phyloP scores from a whole-genome alignment of 2,888 invertebrate species.

The Lycia hirtaria region DNA sequence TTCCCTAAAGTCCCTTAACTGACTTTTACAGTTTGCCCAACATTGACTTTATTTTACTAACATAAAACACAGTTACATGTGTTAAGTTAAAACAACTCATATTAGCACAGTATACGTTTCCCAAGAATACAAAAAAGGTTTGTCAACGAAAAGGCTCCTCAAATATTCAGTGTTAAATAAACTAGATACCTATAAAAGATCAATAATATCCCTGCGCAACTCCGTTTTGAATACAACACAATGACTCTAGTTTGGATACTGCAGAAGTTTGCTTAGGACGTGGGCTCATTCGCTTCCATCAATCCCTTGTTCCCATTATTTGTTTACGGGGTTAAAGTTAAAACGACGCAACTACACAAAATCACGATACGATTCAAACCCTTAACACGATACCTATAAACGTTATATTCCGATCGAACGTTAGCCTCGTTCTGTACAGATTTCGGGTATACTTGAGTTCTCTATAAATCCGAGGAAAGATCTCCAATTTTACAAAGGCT shows the following conservation, averaged over 20 bases:
- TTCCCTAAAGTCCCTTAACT: no score
- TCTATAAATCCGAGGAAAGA: slow-evolving; percentile 58
- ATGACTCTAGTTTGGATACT: slow-evolving; percentile 64
- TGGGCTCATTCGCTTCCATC: slow-evolving; percentile 66
- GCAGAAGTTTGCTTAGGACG: slow-evolving; percentile 77
- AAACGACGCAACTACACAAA: slow-evolving; percentile 56
- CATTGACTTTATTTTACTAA: no score
- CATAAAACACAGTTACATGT: no score
- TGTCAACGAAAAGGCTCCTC: slow-evolving; percentile 30
- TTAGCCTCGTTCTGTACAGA: slow-evolving; percentile 47
- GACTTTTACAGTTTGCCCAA: no score
- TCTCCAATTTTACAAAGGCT: slow-evolving; percentile 58
- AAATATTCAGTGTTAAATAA: slow-evolving; percentile 53
- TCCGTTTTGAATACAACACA: slow-evolving; percentile 64
- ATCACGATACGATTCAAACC: slow-evolving; percentile 50
- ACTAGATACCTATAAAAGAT: slow-evolving; percentile 50
- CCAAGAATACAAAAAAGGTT: neutral
- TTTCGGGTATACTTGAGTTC: slow-evolving; percentile 56
- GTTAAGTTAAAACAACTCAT: no score
- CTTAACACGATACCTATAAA: slow-evolving; percentile 48
- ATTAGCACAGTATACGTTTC: no score
- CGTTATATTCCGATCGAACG: slow-evolving; percentile 42
- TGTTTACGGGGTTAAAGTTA: slow-evolving; percentile 59
- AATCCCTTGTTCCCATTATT: slow-evolving; percentile 76
- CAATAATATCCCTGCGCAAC: slow-evolving; percentile 57